These are phyloP conservation scores for Vanacampus margaritifer DNA, from an alignment of 2,113 vertebrate genomes.

Conservation along the genomic window DNA sequence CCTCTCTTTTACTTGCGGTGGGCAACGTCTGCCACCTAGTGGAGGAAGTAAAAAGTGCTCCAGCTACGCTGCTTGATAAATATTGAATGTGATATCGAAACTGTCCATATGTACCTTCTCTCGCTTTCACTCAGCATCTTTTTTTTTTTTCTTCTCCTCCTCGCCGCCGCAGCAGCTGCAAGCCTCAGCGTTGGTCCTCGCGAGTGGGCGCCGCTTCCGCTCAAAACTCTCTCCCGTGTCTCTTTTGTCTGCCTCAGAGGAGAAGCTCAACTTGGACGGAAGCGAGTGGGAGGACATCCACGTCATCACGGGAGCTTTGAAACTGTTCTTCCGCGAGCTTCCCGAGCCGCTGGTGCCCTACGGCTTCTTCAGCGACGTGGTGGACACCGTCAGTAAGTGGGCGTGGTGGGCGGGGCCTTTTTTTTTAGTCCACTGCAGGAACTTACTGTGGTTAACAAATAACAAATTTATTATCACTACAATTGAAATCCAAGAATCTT, in stretches of 20 bases:
- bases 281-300: conserved; percentile 89
- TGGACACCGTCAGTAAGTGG: conserved; percentile 79
- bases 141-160: conserved; percentile 43
- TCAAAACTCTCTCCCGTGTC: background rate
- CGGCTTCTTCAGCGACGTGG: conserved; percentile 73
- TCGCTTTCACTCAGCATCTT: conserved; percentile 28
- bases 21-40: conserved; percentile 58
- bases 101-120: conserved; percentile 9
- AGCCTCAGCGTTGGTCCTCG: conserved; percentile 36
- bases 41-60: conserved; percentile 28
- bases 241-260: conserved; percentile 66
- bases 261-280: conserved; percentile 81
- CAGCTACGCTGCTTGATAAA: background rate
- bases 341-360: conserved; percentile 84
- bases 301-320: conserved; percentile 86
- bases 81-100: background rate
- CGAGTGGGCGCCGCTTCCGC: background rate
- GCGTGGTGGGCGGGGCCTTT: background rate
- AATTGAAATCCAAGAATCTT: background rate
- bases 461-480: background rate
- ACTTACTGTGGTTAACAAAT: no score
- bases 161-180: conserved; percentile 30
- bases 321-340: conserved; percentile 90
- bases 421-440: background rate
- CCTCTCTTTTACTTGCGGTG: conserved; percentile 60